Percentiles rank a stretch among this genome's conserved stretches.
Conservation (phyloP, 2,113 vertebrate species). For the Globicephala melas region DNA sequence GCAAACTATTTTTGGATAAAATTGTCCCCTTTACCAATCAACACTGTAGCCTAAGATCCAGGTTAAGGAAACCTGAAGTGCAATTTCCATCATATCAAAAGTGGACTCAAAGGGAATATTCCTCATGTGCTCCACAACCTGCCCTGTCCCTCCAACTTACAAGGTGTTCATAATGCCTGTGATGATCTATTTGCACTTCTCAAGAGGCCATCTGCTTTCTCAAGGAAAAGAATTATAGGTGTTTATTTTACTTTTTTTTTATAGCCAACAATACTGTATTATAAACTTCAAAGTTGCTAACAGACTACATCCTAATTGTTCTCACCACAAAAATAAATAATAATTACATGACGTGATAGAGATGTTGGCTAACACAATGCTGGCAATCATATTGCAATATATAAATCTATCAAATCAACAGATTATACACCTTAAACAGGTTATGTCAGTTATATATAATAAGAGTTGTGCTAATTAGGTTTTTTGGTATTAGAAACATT, state of each 20-base stretch:
- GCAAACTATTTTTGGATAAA: background rate
- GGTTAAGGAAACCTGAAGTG: background rate
- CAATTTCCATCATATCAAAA: background rate
- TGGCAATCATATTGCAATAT: background rate
- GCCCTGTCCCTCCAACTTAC: background rate
- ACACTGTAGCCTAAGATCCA: background rate
- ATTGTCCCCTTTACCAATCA: background rate
- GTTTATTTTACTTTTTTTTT: background rate
- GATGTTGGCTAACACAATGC: background rate
- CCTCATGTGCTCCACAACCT: background rate
- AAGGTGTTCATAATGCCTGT: background rate
- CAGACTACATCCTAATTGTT: background rate
- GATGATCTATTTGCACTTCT: background rate
- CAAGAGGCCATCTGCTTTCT: background rate
- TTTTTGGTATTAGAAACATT: background rate
- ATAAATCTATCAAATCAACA: background rate
- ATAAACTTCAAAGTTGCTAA: background rate
- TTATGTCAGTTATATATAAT: background rate
- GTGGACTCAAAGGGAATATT: background rate
- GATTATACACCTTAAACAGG: background rate
- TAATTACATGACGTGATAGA: background rate
- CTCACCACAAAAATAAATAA: background rate
- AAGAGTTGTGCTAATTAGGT: background rate
- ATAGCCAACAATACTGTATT: background rate
- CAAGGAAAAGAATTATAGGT: background rate